Percentiles rank a stretch among this genome's conserved stretches.
These are phyloP conservation scores for Coracias cyanogaster DNA, from an alignment of 2,797 vertebrate species.

Conservation along the genomic window DNA sequence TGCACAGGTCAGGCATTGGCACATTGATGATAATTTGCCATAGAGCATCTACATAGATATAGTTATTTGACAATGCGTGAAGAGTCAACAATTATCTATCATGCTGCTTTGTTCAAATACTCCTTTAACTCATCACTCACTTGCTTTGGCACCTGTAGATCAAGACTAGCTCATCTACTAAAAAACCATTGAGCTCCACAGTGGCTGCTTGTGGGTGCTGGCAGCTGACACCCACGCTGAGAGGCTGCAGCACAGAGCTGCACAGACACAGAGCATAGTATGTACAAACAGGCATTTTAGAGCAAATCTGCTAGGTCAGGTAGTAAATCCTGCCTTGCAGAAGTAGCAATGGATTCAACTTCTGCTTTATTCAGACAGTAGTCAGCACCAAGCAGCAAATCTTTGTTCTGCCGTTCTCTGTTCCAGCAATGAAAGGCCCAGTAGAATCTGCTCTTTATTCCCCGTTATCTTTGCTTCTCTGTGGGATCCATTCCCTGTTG, in stretches of 20 bases:
- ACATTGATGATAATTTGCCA: not conserved
- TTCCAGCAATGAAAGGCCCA: not conserved
- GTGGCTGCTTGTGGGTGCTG: constrained; percentile 7
- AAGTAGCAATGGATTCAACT: not conserved
- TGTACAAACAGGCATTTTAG: not conserved
- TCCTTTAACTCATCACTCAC: not conserved
- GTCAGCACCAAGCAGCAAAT: not conserved
- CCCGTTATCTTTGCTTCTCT: not conserved
- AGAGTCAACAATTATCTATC: not conserved
- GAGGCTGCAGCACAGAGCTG: constrained; percentile 25
- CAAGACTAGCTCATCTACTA: not conserved
- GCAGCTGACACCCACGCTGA: constrained; percentile 79
- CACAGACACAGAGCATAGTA: no score
- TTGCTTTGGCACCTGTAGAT: not conserved
- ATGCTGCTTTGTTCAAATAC: not conserved
- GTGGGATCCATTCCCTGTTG: not conserved
- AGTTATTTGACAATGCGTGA: not conserved
- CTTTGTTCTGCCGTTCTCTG: not conserved
- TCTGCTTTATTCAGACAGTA: not conserved
- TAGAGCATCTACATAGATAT: not conserved
- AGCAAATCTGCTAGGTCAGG: not conserved
- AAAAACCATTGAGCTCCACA: not conserved
- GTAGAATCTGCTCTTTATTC: not conserved
- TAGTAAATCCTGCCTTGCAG: not conserved
- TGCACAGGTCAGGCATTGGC: not conserved